These are phyloP conservation scores for Sciurus niger DNA, from an alignment of 2,113 vertebrate genomes.

Conservation along the genomic window DNA sequence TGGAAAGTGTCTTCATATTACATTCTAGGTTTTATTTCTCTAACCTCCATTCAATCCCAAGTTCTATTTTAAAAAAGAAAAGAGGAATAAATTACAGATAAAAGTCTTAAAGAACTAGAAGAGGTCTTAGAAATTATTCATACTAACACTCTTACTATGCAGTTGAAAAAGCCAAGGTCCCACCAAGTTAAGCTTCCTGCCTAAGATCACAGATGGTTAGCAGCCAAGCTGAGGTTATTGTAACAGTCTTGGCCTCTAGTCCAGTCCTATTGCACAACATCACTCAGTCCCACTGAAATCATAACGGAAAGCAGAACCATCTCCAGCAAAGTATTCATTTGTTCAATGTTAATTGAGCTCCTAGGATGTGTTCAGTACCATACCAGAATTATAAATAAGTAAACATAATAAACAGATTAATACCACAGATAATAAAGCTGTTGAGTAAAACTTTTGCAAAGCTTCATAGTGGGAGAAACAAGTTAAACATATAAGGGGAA, in stretches of 20 bases:
- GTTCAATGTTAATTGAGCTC: neutral
- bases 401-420: neutral
- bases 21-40: conserved; percentile 1
- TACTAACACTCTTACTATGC: neutral
- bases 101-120: neutral
- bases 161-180: neutral
- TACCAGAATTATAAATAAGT: neutral
- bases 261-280: neutral
- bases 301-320: neutral
- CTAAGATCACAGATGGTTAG: neutral
- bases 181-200: neutral
- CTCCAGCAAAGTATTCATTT: neutral
- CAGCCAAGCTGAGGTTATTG: conserved; percentile 2
- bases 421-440: too few species aligned
- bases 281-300: conserved; percentile 10
- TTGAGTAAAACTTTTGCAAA: neutral
- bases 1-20: neutral
- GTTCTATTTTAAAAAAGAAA: neutral
- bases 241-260: neutral
- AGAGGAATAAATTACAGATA: neutral
- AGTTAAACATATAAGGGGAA: neutral
- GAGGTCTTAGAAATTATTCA: neutral
- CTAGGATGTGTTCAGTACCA: neutral
- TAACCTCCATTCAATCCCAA: neutral
- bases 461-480: neutral